A percentile compares a stretch with the other conserved stretches of the same genome.
These are phyloP conservation scores for Narcine bancroftii DNA, from an alignment of 2,113 vertebrate genomes.

Conservation along the genomic window DNA sequence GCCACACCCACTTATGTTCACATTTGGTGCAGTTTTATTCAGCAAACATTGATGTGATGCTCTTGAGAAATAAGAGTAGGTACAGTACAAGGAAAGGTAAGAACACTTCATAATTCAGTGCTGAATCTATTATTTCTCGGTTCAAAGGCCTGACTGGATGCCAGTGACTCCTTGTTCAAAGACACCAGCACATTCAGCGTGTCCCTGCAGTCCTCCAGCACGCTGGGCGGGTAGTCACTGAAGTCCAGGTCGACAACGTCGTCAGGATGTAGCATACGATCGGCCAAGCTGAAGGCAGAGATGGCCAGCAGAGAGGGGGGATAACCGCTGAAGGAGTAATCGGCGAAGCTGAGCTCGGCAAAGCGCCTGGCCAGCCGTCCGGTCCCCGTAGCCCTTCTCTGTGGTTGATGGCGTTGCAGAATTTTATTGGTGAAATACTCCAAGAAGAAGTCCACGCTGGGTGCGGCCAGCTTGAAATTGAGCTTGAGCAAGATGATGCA, in stretches of 20 bases:
- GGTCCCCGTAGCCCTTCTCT: slow-evolving; percentile 44
- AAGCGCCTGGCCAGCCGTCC: slow-evolving; percentile 61
- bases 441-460: slow-evolving; percentile 80
- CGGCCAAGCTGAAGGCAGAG: slow-evolving; percentile 66
- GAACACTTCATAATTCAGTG: not conserved
- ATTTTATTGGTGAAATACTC: slow-evolving; percentile 67
- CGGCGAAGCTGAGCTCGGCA: slow-evolving; percentile 78
- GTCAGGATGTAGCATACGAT: slow-evolving; percentile 53
- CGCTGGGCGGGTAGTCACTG: slow-evolving; percentile 46
- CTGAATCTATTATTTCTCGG: slow-evolving; percentile 36
- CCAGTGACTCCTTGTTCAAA: slow-evolving; percentile 64
- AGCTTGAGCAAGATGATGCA: slow-evolving; percentile 76
- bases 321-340: slow-evolving; percentile 78
- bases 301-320: slow-evolving; percentile 71
- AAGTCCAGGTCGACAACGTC: slow-evolving; percentile 43
- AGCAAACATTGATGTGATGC: not conserved
- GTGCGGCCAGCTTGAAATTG: slow-evolving; percentile 68
- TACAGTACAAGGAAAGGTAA: not conserved
- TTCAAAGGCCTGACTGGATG: slow-evolving; percentile 46
- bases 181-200: slow-evolving; percentile 72
- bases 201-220: slow-evolving; percentile 61
- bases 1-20: not conserved
- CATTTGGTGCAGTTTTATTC: not conserved
- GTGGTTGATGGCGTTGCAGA: slow-evolving; percentile 38
- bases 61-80: not conserved